A percentile compares a stretch with the other conserved stretches of the same genome.
Evolutionary conservation across 2,797 vertebrate genomes (phyloP).

Genomic region (Odontamblyopus rebecca): DNA sequence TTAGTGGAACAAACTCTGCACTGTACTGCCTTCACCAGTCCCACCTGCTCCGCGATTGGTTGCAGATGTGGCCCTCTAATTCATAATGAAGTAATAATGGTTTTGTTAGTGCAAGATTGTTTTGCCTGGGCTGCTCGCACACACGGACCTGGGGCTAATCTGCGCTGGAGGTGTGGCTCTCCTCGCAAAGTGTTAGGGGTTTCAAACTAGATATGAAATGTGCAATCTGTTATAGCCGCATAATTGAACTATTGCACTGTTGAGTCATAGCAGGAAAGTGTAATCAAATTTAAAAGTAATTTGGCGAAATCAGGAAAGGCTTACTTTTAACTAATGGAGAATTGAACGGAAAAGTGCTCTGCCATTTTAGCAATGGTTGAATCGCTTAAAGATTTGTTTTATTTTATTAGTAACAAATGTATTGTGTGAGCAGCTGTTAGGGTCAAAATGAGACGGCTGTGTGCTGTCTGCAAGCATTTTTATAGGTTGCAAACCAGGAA

Average conservation of each 20-base stretch:
- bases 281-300: conserved; percentile 7
- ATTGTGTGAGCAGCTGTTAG: too few species aligned
- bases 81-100: conserved; percentile 90
- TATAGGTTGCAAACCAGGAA: too few species aligned
- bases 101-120: conserved; percentile 85
- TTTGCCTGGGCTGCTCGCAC: conserved; percentile 77
- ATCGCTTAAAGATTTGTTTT: too few species aligned
- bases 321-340: background rate
- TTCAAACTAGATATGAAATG: conserved; percentile 74
- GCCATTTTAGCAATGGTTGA: too few species aligned
- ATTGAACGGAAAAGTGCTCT: background rate
- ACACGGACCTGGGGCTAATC: conserved; percentile 85
- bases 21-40: conserved; percentile 82
- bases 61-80: conserved; percentile 92
- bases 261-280: background rate
- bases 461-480: too few species aligned
- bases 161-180: conserved; percentile 88
- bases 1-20: conserved; percentile 81
- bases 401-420: too few species aligned
- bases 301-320: background rate
- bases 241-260: conserved; percentile 1
- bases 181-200: conserved; percentile 85
- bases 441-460: too few species aligned
- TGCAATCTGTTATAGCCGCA: conserved; percentile 67
- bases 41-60: conserved; percentile 76